These are phyloP conservation scores for Holcopasites calliopsidis DNA, from an alignment of 1,140 invertebrate species.

Conservation along the genomic window DNA sequence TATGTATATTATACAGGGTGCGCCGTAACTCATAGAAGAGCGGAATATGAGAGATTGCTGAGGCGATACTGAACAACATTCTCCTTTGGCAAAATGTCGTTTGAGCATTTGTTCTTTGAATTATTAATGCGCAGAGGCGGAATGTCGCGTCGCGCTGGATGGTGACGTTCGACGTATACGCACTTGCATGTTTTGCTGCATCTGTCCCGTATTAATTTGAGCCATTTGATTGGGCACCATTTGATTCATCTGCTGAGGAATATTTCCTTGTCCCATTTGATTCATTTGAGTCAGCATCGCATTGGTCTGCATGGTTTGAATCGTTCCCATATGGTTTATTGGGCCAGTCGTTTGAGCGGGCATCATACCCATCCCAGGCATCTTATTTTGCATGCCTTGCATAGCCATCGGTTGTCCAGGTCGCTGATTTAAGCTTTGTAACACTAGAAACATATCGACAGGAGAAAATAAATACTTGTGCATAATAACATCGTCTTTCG, in stretches of 20 bases:
- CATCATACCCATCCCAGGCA: slow-evolving; percentile 78
- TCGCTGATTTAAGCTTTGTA: slow-evolving; percentile 83
- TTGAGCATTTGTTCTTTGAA: too few species aligned
- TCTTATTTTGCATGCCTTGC: slow-evolving; percentile 82
- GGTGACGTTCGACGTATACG: too few species aligned
- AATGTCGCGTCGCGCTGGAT: too few species aligned
- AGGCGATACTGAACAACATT: too few species aligned
- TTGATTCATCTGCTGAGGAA: slow-evolving; percentile 75
- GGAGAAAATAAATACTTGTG: background rate
- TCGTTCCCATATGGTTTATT: slow-evolving; percentile 74
- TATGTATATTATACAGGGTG: too few species aligned
- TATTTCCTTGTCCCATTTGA: slow-evolving; percentile 74
- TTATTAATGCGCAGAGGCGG: too few species aligned
- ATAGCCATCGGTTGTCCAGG: slow-evolving; percentile 82
- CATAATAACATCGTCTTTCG: too few species aligned
- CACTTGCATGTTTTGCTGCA: slow-evolving; percentile 76
- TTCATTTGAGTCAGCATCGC: slow-evolving; percentile 77
- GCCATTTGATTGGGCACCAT: slow-evolving; percentile 72
- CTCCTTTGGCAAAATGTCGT: too few species aligned
- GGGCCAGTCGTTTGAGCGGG: slow-evolving; percentile 72
- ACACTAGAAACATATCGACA: slow-evolving; percentile 71
- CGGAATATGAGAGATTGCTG: too few species aligned
- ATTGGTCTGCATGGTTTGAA: slow-evolving; percentile 74
- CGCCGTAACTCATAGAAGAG: too few species aligned
- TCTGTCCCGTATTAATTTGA: slow-evolving; percentile 72